A percentile compares a stretch with the other conserved stretches of the same genome.
phyloP scores from a whole-genome alignment of 1,140 invertebrate genomes.

The Drosophila gunungcola region DNA sequence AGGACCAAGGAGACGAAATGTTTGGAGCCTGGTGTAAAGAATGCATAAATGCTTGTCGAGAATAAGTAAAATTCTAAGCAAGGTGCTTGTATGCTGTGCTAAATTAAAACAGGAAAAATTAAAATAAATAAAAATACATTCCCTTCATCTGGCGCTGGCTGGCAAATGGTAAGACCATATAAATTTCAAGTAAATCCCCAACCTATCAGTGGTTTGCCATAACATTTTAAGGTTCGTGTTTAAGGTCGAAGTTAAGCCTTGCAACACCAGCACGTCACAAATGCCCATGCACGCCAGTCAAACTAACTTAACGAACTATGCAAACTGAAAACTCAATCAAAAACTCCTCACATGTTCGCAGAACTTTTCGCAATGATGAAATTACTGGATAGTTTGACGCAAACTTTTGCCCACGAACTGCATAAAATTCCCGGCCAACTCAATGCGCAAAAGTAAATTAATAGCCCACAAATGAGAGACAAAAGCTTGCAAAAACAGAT shows the following conservation, averaged over 20 bases:
- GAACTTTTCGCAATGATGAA: conserved; percentile 68
- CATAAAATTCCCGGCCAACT: not conserved
- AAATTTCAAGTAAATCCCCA: not conserved
- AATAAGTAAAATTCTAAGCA: conserved; percentile 1
- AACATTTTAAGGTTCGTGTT: not conserved
- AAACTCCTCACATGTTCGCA: conserved; percentile 68
- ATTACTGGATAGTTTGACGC: conserved; percentile 63
- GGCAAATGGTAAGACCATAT: not conserved
- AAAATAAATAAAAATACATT: not conserved
- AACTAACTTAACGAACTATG: conserved; percentile 35
- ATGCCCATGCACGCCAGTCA: conserved; percentile 16
- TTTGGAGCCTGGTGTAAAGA: conserved; percentile 22
- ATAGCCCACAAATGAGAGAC: conserved; percentile 16
- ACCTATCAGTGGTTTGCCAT: not conserved
- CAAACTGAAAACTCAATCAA: conserved; percentile 70
- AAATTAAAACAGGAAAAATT: not conserved
- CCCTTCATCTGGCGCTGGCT: too few species aligned
- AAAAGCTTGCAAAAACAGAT: conserved; percentile 18
- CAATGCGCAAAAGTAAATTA: conserved; percentile 28
- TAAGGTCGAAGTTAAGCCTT: conserved; percentile 15
- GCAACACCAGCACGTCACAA: conserved; percentile 22
- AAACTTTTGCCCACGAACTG: conserved; percentile 21
- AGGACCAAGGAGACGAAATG: conserved; percentile 6
- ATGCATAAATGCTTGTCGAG: conserved; percentile 34
- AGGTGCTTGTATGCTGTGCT: not conserved